Conservation (phyloP, 1,140 invertebrate genomes). For the Colletes gigas region DNA sequence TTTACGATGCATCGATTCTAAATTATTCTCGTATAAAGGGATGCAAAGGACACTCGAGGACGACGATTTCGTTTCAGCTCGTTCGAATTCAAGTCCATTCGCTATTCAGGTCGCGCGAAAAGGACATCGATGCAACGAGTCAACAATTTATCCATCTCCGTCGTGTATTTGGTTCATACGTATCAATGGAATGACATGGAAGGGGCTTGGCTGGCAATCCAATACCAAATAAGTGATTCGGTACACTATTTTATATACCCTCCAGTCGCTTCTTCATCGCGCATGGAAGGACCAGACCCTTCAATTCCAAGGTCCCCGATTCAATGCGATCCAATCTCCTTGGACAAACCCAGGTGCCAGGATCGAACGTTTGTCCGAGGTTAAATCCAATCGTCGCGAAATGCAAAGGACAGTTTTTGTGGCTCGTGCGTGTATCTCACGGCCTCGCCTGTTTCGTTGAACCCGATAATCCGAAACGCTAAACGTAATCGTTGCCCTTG, state of each 20-base stretch:
- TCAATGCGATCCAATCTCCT: constrained; percentile 67
- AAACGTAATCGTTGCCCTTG: background rate
- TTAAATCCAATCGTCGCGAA: constrained; percentile 62
- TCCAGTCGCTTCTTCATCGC: constrained; percentile 39
- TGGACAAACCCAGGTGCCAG: constrained; percentile 47
- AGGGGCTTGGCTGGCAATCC: constrained; percentile 24
- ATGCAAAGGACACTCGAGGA: too few species aligned
- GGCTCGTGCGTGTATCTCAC: constrained; percentile 12
- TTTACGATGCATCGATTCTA: too few species aligned
- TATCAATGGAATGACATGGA: constrained; percentile 10
- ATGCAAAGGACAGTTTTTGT: constrained; percentile 61
- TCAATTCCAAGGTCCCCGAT: constrained; percentile 52
- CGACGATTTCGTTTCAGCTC: background rate
- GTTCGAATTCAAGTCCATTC: background rate
- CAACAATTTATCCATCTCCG: constrained; percentile 34
- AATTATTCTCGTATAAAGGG: too few species aligned
- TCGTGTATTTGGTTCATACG: background rate
- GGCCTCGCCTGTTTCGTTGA: background rate
- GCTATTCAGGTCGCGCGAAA: background rate
- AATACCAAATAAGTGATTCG: constrained; percentile 57
- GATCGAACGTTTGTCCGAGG: constrained; percentile 44
- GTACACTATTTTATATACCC: constrained; percentile 53
- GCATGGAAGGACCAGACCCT: background rate
- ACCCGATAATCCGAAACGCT: background rate
- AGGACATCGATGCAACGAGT: background rate